Evolutionary conservation across 2,888 invertebrate genomes (phyloP), one percentile per base, ranked within the genome.

Genomic region (Celastrina argiolus): DNA sequence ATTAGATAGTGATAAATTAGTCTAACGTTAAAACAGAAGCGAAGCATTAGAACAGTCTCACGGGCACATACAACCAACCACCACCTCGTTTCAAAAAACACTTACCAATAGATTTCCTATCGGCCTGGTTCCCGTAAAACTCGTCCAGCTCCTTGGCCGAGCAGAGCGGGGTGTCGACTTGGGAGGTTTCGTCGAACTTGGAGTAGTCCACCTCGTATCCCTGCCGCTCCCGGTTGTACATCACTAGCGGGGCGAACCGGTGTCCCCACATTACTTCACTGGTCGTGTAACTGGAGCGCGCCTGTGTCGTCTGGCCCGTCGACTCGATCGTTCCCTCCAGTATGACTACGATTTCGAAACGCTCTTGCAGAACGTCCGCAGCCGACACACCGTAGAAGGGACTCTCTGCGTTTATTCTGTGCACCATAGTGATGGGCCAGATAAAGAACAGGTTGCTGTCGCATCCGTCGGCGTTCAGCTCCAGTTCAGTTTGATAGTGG

Each of bases 371-470:
- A 78, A 97, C 93, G 79, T 97, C 97, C 56, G 95, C 94, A 0
- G 97, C 96, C 0, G 96, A 95, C 78, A 97, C 94, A 68, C 94
- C 94, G 85, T 95, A 98, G 75, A 98, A 94, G 0, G 98, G 98
- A 78, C 96, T 97, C 39, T 92, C 89, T 0, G 92, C 94, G 81
- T 97, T 95, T 78, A 98, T 98, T 77, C 93, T 93, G 81, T 98
- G 98, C 42, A 97, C 95, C 77, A 98, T 95, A 1, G 96, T 97
- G 81, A 97, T 95, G 0, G 98, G 98, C 98, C 98, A 98, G 74
- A 98, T 97, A 81, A 98, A 95, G 88, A 98, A 97, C 22, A 98
- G 88, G 74, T 96, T 94, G 73, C 96, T 96, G 73, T 95, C 94
- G 76, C 96, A 96, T 68, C 95, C 95, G 79, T 97, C 96, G 16